A percentile compares a stretch with the other conserved stretches of the same genome.
phyloP scores from a whole-genome alignment of 2,888 invertebrate genomes.

The Hipparchia semele region DNA sequence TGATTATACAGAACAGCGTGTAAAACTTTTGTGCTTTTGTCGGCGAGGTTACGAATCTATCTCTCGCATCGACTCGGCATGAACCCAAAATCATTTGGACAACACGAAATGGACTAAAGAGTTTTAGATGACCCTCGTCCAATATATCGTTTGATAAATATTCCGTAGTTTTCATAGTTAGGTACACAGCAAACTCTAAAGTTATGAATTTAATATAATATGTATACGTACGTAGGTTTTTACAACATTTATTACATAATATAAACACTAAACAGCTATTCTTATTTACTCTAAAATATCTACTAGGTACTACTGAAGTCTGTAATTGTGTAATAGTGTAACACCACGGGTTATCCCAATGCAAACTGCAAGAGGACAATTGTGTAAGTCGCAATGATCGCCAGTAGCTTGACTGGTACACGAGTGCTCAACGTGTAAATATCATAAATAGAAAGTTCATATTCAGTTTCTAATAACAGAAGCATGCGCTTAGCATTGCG shows the following conservation, averaged over 20 bases:
- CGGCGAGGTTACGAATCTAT: conserved; percentile 55
- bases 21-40: conserved; percentile 55
- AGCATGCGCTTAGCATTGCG: conserved; percentile 54
- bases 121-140: conserved; percentile 53
- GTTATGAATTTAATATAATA: background rate
- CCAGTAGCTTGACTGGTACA: conserved; percentile 55
- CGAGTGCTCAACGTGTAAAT: conserved; percentile 54
- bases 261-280: no score
- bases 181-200: background rate
- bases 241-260: no score
- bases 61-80: conserved; percentile 54
- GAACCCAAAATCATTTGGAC: conserved; percentile 55
- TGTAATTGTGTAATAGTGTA: background rate
- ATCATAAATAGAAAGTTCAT: conserved; percentile 56
- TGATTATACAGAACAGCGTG: conserved; percentile 45
- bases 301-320: no score
- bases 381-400: conserved; percentile 61
- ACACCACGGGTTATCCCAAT: background rate
- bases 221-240: no score
- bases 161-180: conserved; percentile 45
- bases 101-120: conserved; percentile 47
- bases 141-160: conserved; percentile 60
- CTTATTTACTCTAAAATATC: no score
- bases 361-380: conserved; percentile 38
- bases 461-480: conserved; percentile 55